Evolutionary conservation across 2,888 invertebrate genomes (phyloP).

Genomic region (Orchesellides sinensis): DNA sequence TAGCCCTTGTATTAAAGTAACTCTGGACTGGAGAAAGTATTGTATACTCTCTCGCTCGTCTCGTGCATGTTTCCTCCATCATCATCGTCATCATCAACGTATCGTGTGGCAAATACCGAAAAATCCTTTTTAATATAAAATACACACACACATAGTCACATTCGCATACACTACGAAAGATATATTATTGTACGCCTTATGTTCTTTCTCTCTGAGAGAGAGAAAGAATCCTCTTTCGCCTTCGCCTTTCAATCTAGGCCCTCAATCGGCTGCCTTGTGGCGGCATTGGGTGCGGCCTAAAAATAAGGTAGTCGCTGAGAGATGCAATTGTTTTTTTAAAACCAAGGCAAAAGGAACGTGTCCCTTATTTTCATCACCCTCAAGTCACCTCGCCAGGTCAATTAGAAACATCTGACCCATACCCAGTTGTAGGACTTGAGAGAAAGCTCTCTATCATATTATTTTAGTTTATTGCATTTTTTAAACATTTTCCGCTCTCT

Average conservation of each 20-base stretch:
- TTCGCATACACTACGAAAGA: too few relatives aligned
- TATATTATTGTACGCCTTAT: slow-evolving; percentile 20
- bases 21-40: too few relatives aligned
- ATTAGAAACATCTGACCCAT: slow-evolving; percentile 51
- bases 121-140: slow-evolving; percentile 30
- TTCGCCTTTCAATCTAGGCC: slow-evolving; percentile 29
- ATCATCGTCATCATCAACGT: slow-evolving; percentile 7
- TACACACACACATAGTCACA: too few relatives aligned
- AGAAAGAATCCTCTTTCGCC: not conserved
- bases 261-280: slow-evolving; percentile 42
- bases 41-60: slow-evolving; percentile 11
- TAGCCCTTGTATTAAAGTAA: slow-evolving; percentile 4
- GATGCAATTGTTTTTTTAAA: not conserved
- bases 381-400: slow-evolving; percentile 21
- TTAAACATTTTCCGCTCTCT: too few relatives aligned
- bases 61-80: too few relatives aligned
- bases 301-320: not conserved
- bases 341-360: too few relatives aligned
- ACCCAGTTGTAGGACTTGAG: too few relatives aligned
- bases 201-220: not conserved
- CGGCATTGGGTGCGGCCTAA: slow-evolving; percentile 49
- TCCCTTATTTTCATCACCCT: too few relatives aligned
- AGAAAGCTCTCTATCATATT: too few relatives aligned
- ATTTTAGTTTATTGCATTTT: too few relatives aligned
- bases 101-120: slow-evolving; percentile 34